phyloP scores from a whole-genome alignment of 2,113 vertebrate species.

The Alces alces region DNA sequence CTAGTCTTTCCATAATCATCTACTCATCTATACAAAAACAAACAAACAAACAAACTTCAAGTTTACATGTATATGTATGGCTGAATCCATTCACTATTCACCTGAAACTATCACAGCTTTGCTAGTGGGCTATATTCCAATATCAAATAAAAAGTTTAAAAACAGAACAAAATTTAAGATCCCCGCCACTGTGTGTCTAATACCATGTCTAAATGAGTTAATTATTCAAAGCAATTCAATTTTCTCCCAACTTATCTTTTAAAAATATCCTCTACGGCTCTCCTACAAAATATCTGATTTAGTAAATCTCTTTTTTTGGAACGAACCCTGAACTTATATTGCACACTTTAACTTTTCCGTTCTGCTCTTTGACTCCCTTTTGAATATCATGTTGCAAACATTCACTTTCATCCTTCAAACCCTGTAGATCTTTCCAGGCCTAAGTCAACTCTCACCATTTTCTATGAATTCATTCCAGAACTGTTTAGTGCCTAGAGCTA shows the following conservation, averaged over 20 bases:
- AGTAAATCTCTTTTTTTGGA: background rate
- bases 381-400: background rate
- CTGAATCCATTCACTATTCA: background rate
- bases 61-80: background rate
- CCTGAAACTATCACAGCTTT: background rate
- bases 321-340: background rate
- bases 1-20: background rate
- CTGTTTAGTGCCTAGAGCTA: background rate
- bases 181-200: background rate
- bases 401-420: background rate
- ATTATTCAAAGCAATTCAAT: background rate
- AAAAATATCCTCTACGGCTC: background rate
- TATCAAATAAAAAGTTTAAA: background rate
- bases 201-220: background rate
- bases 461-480: background rate
- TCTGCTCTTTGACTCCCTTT: background rate
- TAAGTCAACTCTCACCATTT: background rate
- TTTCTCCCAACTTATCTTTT: background rate
- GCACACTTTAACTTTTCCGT: background rate
- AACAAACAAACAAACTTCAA: background rate
- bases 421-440: background rate
- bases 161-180: background rate
- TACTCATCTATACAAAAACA: background rate
- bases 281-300: background rate
- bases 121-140: background rate